A percentile compares a stretch with the other conserved stretches of the same genome.
Conservation (phyloP, 2,113 vertebrate genomes). For the Labeo rohita region DNA sequence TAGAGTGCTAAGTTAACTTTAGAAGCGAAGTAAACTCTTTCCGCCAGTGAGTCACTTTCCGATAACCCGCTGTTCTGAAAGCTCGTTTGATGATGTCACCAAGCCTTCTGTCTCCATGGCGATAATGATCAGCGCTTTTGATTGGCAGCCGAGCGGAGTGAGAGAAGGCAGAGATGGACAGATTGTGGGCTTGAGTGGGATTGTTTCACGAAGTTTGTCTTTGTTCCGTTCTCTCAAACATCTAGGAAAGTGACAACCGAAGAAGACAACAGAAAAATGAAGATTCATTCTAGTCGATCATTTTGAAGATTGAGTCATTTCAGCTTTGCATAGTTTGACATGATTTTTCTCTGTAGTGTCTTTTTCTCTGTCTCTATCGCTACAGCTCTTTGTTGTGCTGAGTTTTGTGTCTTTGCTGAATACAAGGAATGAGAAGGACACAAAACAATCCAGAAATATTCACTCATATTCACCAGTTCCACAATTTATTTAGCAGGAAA, state of each 20-base stretch:
- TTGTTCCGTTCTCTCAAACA: constrained; percentile 9
- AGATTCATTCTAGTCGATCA: constrained; percentile 24
- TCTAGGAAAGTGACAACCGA: constrained; percentile 32
- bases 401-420: background rate
- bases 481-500: constrained; percentile 20
- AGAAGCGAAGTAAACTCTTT: constrained; percentile 20
- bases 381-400: constrained; percentile 1
- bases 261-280: constrained; percentile 30
- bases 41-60: constrained; percentile 23
- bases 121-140: constrained; percentile 43
- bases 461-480: background rate
- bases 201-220: constrained; percentile 46
- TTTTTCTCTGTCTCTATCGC: background rate
- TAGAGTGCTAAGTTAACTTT: constrained; percentile 16
- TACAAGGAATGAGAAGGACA: background rate
- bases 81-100: constrained; percentile 21
- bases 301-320: constrained; percentile 41
- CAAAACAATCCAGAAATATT: background rate
- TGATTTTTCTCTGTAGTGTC: constrained; percentile 7
- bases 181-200: constrained; percentile 42
- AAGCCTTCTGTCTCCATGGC: constrained; percentile 45
- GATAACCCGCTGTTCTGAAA: background rate
- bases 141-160: constrained; percentile 37
- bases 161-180: constrained; percentile 44
- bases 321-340: constrained; percentile 4